A percentile compares a stretch with the other conserved stretches of the same genome.
Conservation (phyloP, 1,140 invertebrate genomes). For the Macrosteles quadrilineatus region DNA sequence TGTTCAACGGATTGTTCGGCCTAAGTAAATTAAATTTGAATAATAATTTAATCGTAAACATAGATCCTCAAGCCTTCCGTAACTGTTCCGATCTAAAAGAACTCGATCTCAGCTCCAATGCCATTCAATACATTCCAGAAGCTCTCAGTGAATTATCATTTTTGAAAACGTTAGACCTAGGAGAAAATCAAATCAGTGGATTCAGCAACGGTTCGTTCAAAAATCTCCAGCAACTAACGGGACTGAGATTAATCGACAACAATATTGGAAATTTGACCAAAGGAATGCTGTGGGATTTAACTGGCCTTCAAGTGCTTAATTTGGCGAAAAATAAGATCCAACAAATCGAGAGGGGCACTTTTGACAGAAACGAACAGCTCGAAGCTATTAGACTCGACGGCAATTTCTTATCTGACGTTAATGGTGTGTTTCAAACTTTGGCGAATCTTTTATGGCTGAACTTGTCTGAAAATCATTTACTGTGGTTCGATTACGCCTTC, state of each 20-base stretch:
- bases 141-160: constrained; percentile 79
- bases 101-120: constrained; percentile 84
- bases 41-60: constrained; percentile 77
- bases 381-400: constrained; percentile 84
- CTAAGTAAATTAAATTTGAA: constrained; percentile 81
- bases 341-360: constrained; percentile 77
- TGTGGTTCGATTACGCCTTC: constrained; percentile 89
- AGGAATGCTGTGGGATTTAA: constrained; percentile 83
- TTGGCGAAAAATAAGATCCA: constrained; percentile 86
- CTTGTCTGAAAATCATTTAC: constrained; percentile 86
- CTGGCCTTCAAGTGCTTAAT: constrained; percentile 80
- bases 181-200: constrained; percentile 80
- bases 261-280: constrained; percentile 80
- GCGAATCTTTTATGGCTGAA: constrained; percentile 82
- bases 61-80: constrained; percentile 82
- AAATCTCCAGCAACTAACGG: constrained; percentile 81
- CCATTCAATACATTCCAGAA: constrained; percentile 75
- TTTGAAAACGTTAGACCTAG: constrained; percentile 82
- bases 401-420: constrained; percentile 83
- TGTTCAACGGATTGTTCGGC: constrained; percentile 84
- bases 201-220: constrained; percentile 81
- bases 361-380: constrained; percentile 74
- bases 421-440: constrained; percentile 80
- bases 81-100: constrained; percentile 91
- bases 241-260: constrained; percentile 82